Base-by-base conservation (phyloP, 2,888 invertebrate genomes). In the Eupelmus urozonus region DNA sequence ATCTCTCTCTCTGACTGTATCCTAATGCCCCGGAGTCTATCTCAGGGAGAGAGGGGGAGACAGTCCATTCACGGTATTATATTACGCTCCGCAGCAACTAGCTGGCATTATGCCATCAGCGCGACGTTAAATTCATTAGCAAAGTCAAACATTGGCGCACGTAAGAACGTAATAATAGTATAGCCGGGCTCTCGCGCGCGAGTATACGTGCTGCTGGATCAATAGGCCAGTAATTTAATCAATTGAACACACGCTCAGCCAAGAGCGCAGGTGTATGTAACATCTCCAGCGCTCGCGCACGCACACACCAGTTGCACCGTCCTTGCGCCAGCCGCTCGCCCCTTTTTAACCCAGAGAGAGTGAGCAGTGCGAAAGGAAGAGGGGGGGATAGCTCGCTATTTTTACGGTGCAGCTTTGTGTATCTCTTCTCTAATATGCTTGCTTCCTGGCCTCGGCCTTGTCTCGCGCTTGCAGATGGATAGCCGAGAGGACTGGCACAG, bases 401-500 rank as follows among this genome's bases (percentile, higher is more conserved):
- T 18, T 53, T 53, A 23, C 20, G n/a, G n/a, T n/a, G n/a, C n/a
- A n/a, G n/a, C n/a, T n/a, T n/a, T n/a, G n/a, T n/a, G 29, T n/a
- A 4, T 57, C n/a, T n/a, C n/a, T n/a, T n/a, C n/a, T n/a, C n/a
- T n/a, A n/a, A n/a, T n/a, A 62, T 63, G 23, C 11, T 25, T 2
- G 5, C 16, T 45, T 40, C 2, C 0, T 3, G 25, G 49, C n/a
- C 59, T 4, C 18, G 7, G 9, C n/a, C n/a, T n/a, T n/a, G n/a
- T n/a, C n/a, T 65, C 18, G 7, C n/a, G n/a, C 18, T 34, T 27
- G 40, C 40, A 83, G 87, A 78, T 82, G 18, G 84, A 81, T 23
- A 77, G 66, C 18, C 73, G 73, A 4, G 84, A 85, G 16, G 90
- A 91, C 20, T 95, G 95, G 95, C 92, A 92, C 66, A 93, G 93